Evolutionary conservation across 2,888 invertebrate genomes (phyloP).

Genomic region (Torymus texanus): DNA sequence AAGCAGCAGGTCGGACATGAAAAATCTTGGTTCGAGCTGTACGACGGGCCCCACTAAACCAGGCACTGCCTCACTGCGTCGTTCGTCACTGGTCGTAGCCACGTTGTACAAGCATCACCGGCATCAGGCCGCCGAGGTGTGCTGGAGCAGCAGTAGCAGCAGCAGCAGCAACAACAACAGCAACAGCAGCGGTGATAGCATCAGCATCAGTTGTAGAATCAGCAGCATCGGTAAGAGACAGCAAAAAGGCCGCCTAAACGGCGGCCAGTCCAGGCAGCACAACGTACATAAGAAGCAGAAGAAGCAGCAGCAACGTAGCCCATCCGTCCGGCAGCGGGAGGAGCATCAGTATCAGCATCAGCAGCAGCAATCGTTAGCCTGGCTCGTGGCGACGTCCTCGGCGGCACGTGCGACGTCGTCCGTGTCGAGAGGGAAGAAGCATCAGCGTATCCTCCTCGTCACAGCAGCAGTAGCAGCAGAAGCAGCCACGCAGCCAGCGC

Average conservation of each 20-base stretch:
- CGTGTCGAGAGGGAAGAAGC: constrained; percentile 30
- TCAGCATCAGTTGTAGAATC: constrained; percentile 60
- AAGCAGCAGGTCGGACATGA: constrained; percentile 81
- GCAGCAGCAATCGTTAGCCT: constrained; percentile 47
- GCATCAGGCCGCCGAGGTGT: constrained; percentile 3
- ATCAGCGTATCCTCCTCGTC: constrained; percentile 12
- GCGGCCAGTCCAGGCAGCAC: constrained; percentile 37
- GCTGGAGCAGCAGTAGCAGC: constrained; percentile 56
- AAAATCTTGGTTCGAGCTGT: constrained; percentile 82
- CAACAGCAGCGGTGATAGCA: constrained; percentile 56
- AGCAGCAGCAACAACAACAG: constrained; percentile 56
- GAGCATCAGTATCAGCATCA: background rate
- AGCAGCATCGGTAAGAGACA: constrained; percentile 48
- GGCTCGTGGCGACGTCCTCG: constrained; percentile 28
- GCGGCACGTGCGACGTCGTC: constrained; percentile 4
- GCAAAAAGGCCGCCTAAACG: constrained; percentile 57
- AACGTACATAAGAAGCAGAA: constrained; percentile 21
- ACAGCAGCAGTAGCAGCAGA: constrained; percentile 4
- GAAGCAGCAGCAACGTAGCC: constrained; percentile 31
- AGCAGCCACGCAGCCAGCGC: constrained; percentile 19
- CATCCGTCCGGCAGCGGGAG: constrained; percentile 45
- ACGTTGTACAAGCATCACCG: constrained; percentile 27
- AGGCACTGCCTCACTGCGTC: constrained; percentile 79
- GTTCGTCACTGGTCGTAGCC: constrained; percentile 75
- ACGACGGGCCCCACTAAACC: constrained; percentile 82